Percentiles rank a stretch among this genome's conserved stretches.
phyloP scores from a whole-genome alignment of 2,888 invertebrate genomes.

The Plusia festucae region DNA sequence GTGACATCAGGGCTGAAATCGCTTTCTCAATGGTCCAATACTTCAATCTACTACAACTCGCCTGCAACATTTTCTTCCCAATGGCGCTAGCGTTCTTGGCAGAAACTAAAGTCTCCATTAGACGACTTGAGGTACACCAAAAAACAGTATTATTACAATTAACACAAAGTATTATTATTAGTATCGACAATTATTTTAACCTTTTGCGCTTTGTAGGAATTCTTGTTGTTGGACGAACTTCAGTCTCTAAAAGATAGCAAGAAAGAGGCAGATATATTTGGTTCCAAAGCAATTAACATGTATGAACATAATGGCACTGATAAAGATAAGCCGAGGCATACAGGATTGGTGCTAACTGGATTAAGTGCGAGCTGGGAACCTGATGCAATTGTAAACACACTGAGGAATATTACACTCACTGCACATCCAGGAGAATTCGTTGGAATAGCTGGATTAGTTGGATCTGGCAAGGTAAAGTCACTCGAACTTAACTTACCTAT shows the following conservation, averaged over 20 bases:
- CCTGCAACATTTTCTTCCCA: conserved; percentile 91
- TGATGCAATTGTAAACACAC: conserved; percentile 86
- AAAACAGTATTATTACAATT: conserved; percentile 6
- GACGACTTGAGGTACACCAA: conserved; percentile 89
- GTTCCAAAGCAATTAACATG: conserved; percentile 57
- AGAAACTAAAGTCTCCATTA: conserved; percentile 91
- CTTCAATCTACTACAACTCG: conserved; percentile 92
- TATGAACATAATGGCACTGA: conserved; percentile 65
- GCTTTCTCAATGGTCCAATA: conserved; percentile 94
- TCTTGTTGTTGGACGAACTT: conserved; percentile 81
- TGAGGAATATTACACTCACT: conserved; percentile 86
- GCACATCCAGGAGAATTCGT: conserved; percentile 89
- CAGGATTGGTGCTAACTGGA: conserved; percentile 75
- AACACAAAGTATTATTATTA: neutral
- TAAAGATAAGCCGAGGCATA: conserved; percentile 69
- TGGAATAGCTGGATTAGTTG: conserved; percentile 93
- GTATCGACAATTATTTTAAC: conserved; percentile 16
- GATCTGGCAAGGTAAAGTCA: conserved; percentile 91
- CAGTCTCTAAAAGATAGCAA: conserved; percentile 63
- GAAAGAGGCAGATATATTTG: conserved; percentile 62
- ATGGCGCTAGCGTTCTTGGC: conserved; percentile 90
- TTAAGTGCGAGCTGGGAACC: conserved; percentile 83
- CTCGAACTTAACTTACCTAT: neutral
- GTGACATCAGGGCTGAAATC: conserved; percentile 89
- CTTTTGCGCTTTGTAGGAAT: conserved; percentile 72